phyloP scores from a whole-genome alignment of 2,113 vertebrate species.

The human (Homo sapiens) region GRCh38 chr4:147153501-147154000 shows the following conservation, averaged over 20 bases:
- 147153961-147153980: neutral
- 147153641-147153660: neutral
- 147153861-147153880: neutral
- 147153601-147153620: conserved; percentile 13
- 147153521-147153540: neutral
- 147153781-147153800: neutral
- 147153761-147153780: neutral
- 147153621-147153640: neutral
- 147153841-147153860: neutral
- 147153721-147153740: neutral
- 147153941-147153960: neutral
- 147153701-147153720: neutral
- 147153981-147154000: neutral
- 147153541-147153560: neutral
- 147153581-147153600: neutral
- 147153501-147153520: neutral
- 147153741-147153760: neutral
- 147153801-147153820: neutral
- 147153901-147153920: neutral
- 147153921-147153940: neutral
- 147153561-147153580: conserved; percentile 1
- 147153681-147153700: neutral
- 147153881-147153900: neutral
- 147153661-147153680: conserved; percentile 37
- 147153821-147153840: neutral